A percentile compares a stretch with the other conserved stretches of the same genome.
Conservation (phyloP, 2,888 invertebrate species). For the Scaeva pyrastri region DNA sequence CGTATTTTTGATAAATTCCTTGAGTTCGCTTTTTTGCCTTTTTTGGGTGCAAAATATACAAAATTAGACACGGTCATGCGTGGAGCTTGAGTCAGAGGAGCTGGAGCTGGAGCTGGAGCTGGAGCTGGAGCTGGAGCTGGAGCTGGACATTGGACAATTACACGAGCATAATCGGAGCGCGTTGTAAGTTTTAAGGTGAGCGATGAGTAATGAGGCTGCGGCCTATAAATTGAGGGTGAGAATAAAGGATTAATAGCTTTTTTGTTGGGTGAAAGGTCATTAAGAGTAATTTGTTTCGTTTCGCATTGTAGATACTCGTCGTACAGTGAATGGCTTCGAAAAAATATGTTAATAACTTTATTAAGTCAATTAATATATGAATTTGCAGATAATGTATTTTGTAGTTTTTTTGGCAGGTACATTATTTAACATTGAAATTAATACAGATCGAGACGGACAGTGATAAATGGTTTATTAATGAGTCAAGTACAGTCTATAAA, state of each 20-base stretch:
- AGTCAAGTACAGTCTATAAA: not conserved
- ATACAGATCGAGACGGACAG: slow-evolving; percentile 22
- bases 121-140: not conserved
- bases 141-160: slow-evolving; percentile 26
- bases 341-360: slow-evolving; percentile 64
- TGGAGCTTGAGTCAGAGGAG: slow-evolving; percentile 22
- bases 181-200: slow-evolving; percentile 43
- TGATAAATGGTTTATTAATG: slow-evolving; percentile 59
- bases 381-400: not conserved
- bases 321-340: slow-evolving; percentile 17
- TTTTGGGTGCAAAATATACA: slow-evolving; percentile 55
- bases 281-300: slow-evolving; percentile 58
- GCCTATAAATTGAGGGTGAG: slow-evolving; percentile 36
- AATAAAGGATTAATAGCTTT: slow-evolving; percentile 58
- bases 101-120: slow-evolving; percentile 12
- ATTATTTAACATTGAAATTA: slow-evolving; percentile 36
- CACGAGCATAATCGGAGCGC: not conserved
- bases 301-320: not conserved
- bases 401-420: not conserved
- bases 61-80: slow-evolving; percentile 74
- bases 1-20: slow-evolving; percentile 41
- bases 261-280: slow-evolving; percentile 67
- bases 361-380: slow-evolving; percentile 46
- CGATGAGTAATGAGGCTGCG: slow-evolving; percentile 57
- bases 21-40: slow-evolving; percentile 43